Conservation (phyloP, 2,888 invertebrate genomes). For the Meganola albula region DNA sequence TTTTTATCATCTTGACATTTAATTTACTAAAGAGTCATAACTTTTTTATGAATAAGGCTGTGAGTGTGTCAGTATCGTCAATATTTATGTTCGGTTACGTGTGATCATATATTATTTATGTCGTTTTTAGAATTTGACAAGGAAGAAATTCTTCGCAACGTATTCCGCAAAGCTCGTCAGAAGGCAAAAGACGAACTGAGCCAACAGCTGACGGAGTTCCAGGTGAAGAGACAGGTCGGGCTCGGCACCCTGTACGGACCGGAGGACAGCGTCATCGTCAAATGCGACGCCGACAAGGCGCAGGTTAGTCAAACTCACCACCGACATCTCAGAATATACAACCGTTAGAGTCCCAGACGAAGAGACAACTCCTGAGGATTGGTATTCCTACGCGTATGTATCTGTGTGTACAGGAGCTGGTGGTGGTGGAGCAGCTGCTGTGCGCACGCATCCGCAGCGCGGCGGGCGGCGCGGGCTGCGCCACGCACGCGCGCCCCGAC, state of each 20-base stretch:
- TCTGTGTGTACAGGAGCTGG: slow-evolving; percentile 43
- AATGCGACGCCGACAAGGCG: slow-evolving; percentile 84
- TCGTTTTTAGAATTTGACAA: slow-evolving; percentile 84
- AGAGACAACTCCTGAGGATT: too few relatives aligned
- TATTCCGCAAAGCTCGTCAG: slow-evolving; percentile 92
- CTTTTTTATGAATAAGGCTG: too few relatives aligned
- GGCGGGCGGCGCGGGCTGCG: slow-evolving; percentile 19
- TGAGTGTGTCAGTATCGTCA: too few relatives aligned
- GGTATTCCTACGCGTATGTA: not conserved
- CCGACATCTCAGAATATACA: not conserved
- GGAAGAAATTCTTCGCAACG: slow-evolving; percentile 91
- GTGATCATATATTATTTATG: slow-evolving; percentile 1
- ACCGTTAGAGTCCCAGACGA: not conserved
- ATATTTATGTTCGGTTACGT: too few relatives aligned
- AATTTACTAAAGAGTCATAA: too few relatives aligned
- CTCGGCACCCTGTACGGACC: slow-evolving; percentile 94
- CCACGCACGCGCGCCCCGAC: slow-evolving; percentile 18
- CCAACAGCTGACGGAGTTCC: slow-evolving; percentile 88
- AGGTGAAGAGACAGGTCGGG: slow-evolving; percentile 93
- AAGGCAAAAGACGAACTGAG: slow-evolving; percentile 89
- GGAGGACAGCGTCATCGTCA: slow-evolving; percentile 85
- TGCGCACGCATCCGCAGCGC: slow-evolving; percentile 28
- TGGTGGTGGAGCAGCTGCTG: slow-evolving; percentile 62
- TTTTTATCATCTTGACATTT: too few relatives aligned
- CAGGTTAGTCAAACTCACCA: slow-evolving; percentile 28